phyloP scores from a whole-genome alignment of 2,888 invertebrate species.

The Hipparchia sbordonii region DNA sequence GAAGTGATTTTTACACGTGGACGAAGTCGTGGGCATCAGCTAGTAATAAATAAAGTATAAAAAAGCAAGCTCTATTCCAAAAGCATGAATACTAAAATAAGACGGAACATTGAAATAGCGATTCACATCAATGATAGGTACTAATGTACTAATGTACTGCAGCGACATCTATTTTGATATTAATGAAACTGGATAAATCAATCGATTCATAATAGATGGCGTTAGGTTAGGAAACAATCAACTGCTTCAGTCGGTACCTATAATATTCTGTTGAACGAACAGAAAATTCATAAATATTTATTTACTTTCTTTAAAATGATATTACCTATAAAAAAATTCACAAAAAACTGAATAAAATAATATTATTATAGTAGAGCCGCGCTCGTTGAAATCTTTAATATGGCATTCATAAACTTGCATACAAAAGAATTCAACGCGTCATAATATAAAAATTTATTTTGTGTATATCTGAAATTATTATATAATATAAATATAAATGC shows the following conservation, averaged over 20 bases:
- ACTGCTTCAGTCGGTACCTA: neutral
- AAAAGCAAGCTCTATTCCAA: neutral
- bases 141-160: neutral
- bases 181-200: neutral
- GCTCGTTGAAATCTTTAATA: slow-evolving; percentile 18
- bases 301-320: no score
- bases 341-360: neutral
- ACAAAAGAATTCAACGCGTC: slow-evolving; percentile 17
- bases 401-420: neutral
- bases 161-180: slow-evolving; percentile 13
- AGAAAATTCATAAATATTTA: no score
- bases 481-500: no score
- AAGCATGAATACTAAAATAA: neutral
- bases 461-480: no score
- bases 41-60: neutral
- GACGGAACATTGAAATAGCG: neutral
- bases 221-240: neutral
- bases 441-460: neutral
- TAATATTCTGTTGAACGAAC: neutral
- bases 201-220: slow-evolving; percentile 4
- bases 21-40: no score
- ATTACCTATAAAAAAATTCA: neutral
- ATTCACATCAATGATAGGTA: neutral
- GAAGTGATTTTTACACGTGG: no score
- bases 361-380: neutral